Conservation (phyloP, 2,888 invertebrate genomes). For the Pseudococcus longispinus region DNA sequence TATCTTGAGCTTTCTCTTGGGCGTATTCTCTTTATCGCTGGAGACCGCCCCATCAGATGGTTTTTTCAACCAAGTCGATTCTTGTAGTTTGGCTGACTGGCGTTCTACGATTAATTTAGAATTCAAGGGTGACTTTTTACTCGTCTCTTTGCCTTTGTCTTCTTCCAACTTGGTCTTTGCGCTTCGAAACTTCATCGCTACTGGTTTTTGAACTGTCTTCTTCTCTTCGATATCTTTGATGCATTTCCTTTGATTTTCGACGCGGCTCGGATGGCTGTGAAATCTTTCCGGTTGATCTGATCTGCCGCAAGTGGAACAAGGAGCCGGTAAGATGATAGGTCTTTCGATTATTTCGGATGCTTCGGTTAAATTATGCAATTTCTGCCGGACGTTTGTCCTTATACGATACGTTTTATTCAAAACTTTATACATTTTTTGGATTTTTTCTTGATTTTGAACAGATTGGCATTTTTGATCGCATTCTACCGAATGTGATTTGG, state of each 20-base stretch:
- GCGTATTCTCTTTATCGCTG: neutral
- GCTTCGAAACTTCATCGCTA: constrained; percentile 48
- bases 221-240: constrained; percentile 1
- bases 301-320: constrained; percentile 47
- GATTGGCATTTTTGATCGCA: constrained; percentile 24
- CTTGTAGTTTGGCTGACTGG: neutral
- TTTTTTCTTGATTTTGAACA: constrained; percentile 19
- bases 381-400: constrained; percentile 11
- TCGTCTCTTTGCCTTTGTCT: neutral
- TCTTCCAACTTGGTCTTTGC: constrained; percentile 12
- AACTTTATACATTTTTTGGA: constrained; percentile 48
- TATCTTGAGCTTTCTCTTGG: constrained; percentile 28
- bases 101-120: neutral
- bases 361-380: neutral
- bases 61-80: neutral
- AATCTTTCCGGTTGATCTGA: constrained; percentile 50
- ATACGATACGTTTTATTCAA: constrained; percentile 52
- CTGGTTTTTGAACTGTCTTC: constrained; percentile 50
- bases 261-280: constrained; percentile 50
- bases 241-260: neutral
- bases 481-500: constrained; percentile 15
- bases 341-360: constrained; percentile 21
- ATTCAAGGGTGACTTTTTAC: neutral
- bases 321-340: constrained; percentile 29
- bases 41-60: neutral